Percentiles rank a stretch among this genome's conserved stretches.
Evolutionary conservation across 2,113 vertebrate genomes (phyloP).

Genomic region (human): DNA sequence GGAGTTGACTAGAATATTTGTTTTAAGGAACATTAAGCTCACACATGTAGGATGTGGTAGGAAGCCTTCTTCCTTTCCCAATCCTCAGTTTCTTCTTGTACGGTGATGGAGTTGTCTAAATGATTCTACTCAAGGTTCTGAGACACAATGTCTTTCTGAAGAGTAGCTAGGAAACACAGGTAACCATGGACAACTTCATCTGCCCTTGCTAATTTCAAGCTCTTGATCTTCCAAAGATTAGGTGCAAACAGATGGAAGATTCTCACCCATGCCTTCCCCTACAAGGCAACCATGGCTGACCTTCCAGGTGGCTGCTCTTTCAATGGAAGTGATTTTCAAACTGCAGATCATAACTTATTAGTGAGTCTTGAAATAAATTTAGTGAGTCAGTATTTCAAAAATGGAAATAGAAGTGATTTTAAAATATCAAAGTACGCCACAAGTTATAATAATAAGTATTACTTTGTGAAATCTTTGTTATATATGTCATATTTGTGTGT

Average conservation of each 20-base stretch:
- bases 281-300: background rate
- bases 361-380: background rate
- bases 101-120: background rate
- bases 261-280: background rate
- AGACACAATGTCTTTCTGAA: background rate
- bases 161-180: background rate
- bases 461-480: constrained; percentile 22
- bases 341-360: background rate
- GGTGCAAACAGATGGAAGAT: background rate
- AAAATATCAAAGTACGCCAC: background rate
- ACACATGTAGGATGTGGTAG: background rate
- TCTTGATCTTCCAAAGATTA: background rate
- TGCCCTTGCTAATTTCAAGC: background rate
- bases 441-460: background rate
- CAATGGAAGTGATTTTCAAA: background rate
- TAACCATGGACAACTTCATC: background rate
- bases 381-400: background rate
- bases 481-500: background rate
- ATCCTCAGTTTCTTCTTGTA: background rate
- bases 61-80: background rate
- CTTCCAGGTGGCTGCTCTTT: background rate
- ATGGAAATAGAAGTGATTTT: background rate
- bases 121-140: background rate
- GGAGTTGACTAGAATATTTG: background rate
- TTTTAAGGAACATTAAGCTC: background rate